These are phyloP conservation scores for Eurois occulta DNA, from an alignment of 2,888 invertebrate species.

Conservation along the genomic window DNA sequence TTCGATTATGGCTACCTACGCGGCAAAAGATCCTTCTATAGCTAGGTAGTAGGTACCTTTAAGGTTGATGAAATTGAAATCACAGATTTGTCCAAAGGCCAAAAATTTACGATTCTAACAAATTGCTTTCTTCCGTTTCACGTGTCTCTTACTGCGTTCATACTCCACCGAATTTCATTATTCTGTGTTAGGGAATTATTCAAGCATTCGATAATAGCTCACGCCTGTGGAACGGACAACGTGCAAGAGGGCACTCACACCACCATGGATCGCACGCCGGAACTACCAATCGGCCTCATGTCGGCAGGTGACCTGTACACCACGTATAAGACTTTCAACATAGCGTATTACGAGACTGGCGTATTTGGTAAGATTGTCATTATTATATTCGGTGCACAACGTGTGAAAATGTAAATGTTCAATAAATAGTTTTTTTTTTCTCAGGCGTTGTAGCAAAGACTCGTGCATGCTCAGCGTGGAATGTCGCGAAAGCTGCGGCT, in stretches of 20 bases:
- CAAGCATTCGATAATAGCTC: constrained; percentile 78
- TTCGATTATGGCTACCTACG: no score
- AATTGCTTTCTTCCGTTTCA: background rate
- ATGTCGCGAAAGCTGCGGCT: constrained; percentile 71
- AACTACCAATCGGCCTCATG: constrained; percentile 76
- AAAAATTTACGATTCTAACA: background rate
- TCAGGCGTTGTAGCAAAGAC: constrained; percentile 81
- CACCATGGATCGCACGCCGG: constrained; percentile 71
- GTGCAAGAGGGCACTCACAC: constrained; percentile 73
- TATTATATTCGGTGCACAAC: background rate
- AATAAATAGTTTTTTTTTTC: background rate
- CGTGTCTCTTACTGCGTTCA: background rate
- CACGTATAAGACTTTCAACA: constrained; percentile 79
- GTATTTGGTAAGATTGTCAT: constrained; percentile 77
- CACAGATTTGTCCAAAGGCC: no score
- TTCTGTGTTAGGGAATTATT: constrained; percentile 71
- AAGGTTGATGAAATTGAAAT: no score
- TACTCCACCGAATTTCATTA: background rate
- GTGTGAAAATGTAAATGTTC: background rate
- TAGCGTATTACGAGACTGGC: constrained; percentile 81
- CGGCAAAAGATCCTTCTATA: no score
- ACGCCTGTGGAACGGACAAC: constrained; percentile 77
- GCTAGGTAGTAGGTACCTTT: no score
- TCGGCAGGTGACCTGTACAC: constrained; percentile 74
- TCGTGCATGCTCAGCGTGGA: constrained; percentile 70